Conservation (phyloP, 2,888 invertebrate genomes). For the Corythucha ciliata region DNA sequence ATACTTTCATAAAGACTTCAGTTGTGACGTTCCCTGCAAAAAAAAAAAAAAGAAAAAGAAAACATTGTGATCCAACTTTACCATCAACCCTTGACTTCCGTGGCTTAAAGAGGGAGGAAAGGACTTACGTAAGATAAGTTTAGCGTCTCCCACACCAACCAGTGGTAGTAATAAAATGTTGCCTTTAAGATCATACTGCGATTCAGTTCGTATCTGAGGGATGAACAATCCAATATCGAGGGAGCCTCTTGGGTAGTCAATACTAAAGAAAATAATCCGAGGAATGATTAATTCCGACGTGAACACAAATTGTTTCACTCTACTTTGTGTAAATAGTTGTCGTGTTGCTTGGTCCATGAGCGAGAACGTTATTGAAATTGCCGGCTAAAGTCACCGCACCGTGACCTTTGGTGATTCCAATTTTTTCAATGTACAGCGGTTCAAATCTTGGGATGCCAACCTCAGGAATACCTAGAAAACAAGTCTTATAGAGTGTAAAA, state of each 20-base stretch:
- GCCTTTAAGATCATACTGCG: conserved; percentile 51
- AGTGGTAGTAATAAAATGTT: conserved; percentile 50
- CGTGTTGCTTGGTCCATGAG: conserved; percentile 51
- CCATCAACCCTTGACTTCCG: no score
- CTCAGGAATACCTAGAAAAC: conserved; percentile 47
- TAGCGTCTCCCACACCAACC: conserved; percentile 49
- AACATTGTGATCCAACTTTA: no score
- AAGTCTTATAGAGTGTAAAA: neutral
- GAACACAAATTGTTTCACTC: conserved; percentile 12
- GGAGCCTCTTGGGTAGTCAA: conserved; percentile 38
- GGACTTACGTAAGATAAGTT: conserved; percentile 44
- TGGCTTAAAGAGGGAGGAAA: no score
- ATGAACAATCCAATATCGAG: conserved; percentile 50
- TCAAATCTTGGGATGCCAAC: conserved; percentile 50
- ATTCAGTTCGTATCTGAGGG: conserved; percentile 48
- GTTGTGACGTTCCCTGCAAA: conserved; percentile 45
- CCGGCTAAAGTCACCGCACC: conserved; percentile 48
- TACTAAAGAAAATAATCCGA: neutral
- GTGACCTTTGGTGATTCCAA: conserved; percentile 48
- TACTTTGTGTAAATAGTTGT: conserved; percentile 44
- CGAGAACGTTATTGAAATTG: conserved; percentile 48
- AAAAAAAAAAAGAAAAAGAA: no score
- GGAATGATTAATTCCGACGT: conserved; percentile 21
- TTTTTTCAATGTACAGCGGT: conserved; percentile 47
- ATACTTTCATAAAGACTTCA: conserved; percentile 46